These are phyloP conservation scores for Ptychochromis oligacanthus DNA, from an alignment of 2,113 vertebrate species.

Conservation along the genomic window DNA sequence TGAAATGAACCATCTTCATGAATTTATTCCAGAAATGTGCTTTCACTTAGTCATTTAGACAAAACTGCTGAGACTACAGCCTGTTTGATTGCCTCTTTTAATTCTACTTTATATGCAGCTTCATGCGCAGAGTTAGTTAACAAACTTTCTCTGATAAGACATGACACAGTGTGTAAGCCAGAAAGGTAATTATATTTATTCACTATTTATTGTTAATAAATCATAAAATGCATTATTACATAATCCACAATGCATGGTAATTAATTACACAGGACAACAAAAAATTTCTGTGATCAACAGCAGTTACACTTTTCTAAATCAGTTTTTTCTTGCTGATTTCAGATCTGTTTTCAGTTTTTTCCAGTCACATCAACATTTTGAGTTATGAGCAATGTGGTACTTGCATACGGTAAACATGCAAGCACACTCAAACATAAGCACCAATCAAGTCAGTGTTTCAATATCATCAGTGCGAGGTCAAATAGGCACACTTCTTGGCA, in stretches of 20 bases:
- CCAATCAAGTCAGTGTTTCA: too few species aligned
- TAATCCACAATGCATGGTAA: not conserved
- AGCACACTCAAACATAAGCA: too few species aligned
- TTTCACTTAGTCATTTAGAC: slow-evolving; percentile 1
- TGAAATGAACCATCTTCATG: not conserved
- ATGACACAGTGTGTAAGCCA: not conserved
- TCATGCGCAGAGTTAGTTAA: not conserved
- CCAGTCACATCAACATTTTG: too few species aligned
- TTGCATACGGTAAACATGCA: too few species aligned
- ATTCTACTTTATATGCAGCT: slow-evolving; percentile 1
- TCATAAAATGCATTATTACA: not conserved
- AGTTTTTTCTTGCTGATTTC: too few species aligned
- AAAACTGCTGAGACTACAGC: not conserved
- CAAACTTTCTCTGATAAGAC: not conserved
- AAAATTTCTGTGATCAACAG: too few species aligned
- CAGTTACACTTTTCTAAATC: too few species aligned
- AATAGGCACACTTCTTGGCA: too few species aligned
- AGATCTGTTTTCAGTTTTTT: too few species aligned
- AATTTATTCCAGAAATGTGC: slow-evolving; percentile 7
- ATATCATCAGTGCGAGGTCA: too few species aligned
- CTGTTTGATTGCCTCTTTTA: slow-evolving; percentile 1
- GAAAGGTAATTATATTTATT: not conserved
- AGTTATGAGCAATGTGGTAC: too few species aligned
- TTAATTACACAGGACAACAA: too few species aligned
- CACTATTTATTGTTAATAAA: not conserved